A percentile compares a stretch with the other conserved stretches of the same genome.
Conservation (phyloP, 2,113 vertebrate species). For the Antennarius striatus region DNA sequence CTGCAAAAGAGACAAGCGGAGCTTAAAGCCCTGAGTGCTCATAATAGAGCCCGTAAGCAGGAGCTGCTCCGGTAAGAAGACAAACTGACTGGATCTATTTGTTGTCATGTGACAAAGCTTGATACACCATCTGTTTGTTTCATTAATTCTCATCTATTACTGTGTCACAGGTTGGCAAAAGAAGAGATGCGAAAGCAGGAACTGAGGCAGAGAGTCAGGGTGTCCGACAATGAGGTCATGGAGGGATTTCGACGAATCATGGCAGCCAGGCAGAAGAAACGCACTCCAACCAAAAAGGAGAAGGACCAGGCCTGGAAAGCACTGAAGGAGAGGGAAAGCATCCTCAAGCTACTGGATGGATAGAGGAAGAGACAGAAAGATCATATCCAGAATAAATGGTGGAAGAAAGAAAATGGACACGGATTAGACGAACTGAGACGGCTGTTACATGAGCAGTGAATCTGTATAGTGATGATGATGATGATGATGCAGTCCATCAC, state of each 20-base stretch:
- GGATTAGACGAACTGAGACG: slow-evolving; percentile 6
- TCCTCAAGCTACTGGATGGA: slow-evolving; percentile 93
- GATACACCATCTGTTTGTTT: not conserved
- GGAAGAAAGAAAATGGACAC: slow-evolving; percentile 9
- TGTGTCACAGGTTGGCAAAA: slow-evolving; percentile 84
- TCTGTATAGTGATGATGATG: slow-evolving; percentile 3
- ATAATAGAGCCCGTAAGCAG: slow-evolving; percentile 93
- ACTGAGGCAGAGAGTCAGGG: slow-evolving; percentile 92
- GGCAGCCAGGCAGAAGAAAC: slow-evolving; percentile 97
- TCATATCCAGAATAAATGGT: slow-evolving; percentile 1
- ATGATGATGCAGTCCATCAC: slow-evolving; percentile 2
- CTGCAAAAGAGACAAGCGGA: slow-evolving; percentile 95
- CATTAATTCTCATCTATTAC: not conserved
- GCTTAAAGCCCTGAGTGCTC: slow-evolving; percentile 91
- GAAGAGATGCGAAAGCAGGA: slow-evolving; percentile 96
- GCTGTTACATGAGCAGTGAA: slow-evolving; percentile 24
- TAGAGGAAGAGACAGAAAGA: slow-evolving; percentile 47
- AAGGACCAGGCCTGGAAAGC: slow-evolving; percentile 98
- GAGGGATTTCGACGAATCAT: slow-evolving; percentile 99
- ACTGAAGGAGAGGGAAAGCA: slow-evolving; percentile 95
- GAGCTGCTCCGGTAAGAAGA: slow-evolving; percentile 89
- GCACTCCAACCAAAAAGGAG: slow-evolving; percentile 97
- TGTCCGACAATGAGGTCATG: slow-evolving; percentile 98
- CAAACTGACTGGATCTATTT: too few species aligned
- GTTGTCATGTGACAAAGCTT: not conserved